Base-by-base conservation (phyloP, 2,888 invertebrate species). In the Cylloceria caligata region DNA sequence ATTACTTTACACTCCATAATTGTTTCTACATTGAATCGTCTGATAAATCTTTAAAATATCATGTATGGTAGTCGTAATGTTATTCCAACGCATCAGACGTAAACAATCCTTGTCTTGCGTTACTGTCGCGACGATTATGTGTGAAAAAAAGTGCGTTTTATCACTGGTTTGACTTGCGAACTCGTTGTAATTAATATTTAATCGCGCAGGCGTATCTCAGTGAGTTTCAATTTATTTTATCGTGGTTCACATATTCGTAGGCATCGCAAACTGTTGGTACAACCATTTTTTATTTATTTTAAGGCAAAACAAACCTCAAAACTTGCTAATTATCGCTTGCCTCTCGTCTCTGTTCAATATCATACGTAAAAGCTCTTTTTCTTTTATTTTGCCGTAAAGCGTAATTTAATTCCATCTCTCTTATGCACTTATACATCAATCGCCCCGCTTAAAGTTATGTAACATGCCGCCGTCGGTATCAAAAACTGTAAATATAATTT, bases 121-220 rank as follows among this genome's bases (percentile, higher is more conserved):
- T 21, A 9, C 21, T 49, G 21, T 19, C 49, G 13, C 49, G 21
- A 21, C 49, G 49, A 49, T 49, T 49, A 21, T 9, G 49, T 21
- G 21, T 49, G 49, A 62, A 64, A 64, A 64, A 64, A 42, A 42
- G 42, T 21, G 39, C 42, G 13, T 42, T n/a, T n/a, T 64, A 64
- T 64, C 64, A 42, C 64, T 64, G 13, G 39, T 36, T 42, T 24
- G 39, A 42, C 13, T 21, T 3, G 19, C 64, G 39, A 21, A 49
- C 49, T 49, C 49, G 21, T 24, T 55, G 55, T 21, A 64, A 64
- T 64, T 64, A 64, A 64, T 64, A 42, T 39, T 64, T 42, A 64
- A 64, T 42, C 24, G 39, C 42, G 42, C 36, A n/a, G 39, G 21
- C 64, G 49, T 49, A 49, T 13, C 39, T 21, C 64, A 11, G 36